Conservation (phyloP, 2,888 invertebrate species). For the Acanthosepion lycidas region DNA sequence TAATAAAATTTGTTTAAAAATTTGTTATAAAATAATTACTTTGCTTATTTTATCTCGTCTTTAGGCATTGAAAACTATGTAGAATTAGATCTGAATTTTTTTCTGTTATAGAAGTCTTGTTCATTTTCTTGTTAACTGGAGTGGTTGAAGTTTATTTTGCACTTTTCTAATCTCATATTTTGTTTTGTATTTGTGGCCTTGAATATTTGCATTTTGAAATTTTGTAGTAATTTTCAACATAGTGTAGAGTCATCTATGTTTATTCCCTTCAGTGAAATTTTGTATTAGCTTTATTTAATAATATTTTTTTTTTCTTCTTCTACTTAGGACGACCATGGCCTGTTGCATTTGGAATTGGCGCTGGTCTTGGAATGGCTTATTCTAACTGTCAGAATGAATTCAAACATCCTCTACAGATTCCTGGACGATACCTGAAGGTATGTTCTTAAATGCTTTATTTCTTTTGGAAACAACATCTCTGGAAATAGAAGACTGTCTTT, state of each 20-base stretch:
- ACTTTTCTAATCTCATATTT: too few relatives aligned
- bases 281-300: background rate
- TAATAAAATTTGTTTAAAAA: too few relatives aligned
- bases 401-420: slow-evolving; percentile 57
- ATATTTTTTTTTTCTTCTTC: background rate
- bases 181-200: background rate
- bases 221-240: too few relatives aligned
- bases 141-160: too few relatives aligned
- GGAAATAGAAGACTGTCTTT: too few relatives aligned
- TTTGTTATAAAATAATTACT: too few relatives aligned
- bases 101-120: too few relatives aligned
- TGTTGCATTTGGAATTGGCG: slow-evolving; percentile 87
- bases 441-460: background rate
- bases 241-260: background rate
- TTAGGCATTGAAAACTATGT: too few relatives aligned
- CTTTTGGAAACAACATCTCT: background rate
- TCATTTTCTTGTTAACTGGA: too few relatives aligned
- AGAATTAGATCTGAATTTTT: too few relatives aligned
- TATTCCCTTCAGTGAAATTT: background rate
- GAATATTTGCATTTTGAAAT: background rate
- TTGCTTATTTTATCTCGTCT: too few relatives aligned
- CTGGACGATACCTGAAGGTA: slow-evolving; percentile 60
- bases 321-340: slow-evolving; percentile 87
- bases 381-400: slow-evolving; percentile 87
- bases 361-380: slow-evolving; percentile 92